These are phyloP conservation scores for Acanthopagrus latus DNA, from an alignment of 2,797 vertebrate genomes.

Conservation along the genomic window DNA sequence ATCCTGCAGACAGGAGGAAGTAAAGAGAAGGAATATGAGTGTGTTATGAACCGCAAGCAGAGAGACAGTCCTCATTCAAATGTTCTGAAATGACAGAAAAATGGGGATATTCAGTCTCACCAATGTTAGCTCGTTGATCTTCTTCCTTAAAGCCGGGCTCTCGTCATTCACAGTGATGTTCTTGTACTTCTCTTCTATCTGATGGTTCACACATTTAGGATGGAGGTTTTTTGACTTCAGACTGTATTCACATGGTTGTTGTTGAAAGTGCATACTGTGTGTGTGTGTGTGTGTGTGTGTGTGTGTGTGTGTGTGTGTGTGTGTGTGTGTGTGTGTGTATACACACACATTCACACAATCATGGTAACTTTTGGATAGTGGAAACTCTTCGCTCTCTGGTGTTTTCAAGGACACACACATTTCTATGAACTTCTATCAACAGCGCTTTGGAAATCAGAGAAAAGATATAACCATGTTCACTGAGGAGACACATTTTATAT, in stretches of 20 bases:
- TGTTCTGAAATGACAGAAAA: not conserved
- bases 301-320: too few species aligned
- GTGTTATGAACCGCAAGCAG: not conserved
- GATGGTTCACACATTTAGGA: conserved; percentile 41
- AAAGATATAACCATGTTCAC: too few species aligned
- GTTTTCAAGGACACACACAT: too few species aligned
- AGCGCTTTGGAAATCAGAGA: too few species aligned
- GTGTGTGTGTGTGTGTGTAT: too few species aligned
- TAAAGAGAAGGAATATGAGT: not conserved
- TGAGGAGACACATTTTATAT: too few species aligned
- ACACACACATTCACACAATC: conserved; percentile 5
- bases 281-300: too few species aligned
- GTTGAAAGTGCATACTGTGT: not conserved
- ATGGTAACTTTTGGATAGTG: not conserved
- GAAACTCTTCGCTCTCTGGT: too few species aligned
- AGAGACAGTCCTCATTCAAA: not conserved
- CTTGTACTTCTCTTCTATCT: conserved; percentile 95
- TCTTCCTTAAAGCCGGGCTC: conserved; percentile 89
- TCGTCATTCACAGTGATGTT: conserved; percentile 90
- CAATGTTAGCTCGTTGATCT: conserved; percentile 90
- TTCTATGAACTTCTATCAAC: too few species aligned
- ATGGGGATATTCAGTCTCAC: conserved; percentile 79
- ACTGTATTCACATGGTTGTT: not conserved
- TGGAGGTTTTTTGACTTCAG: not conserved
- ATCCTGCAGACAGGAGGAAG: conserved; percentile 82